A percentile compares a stretch with the other conserved stretches of the same genome.
Conservation (phyloP, 2,113 vertebrate species). For the Sorex fumeus region DNA sequence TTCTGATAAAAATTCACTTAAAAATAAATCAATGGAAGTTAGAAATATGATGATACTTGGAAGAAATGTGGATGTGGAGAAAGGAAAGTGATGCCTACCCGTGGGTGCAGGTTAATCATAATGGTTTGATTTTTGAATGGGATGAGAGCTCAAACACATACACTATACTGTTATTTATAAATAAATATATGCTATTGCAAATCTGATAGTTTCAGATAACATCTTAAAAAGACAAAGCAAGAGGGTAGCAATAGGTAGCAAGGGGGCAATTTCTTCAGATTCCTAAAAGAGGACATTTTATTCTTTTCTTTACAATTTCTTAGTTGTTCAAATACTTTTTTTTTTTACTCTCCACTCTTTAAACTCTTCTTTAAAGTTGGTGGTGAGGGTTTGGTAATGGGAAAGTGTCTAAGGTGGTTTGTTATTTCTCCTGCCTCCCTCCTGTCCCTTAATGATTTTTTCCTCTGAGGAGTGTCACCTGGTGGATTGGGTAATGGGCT, state of each 20-base stretch:
- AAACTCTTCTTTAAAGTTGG: not conserved
- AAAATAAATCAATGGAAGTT: not conserved
- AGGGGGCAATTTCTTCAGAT: constrained; percentile 3
- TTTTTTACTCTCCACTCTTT: constrained; percentile 16
- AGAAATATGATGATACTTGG: not conserved
- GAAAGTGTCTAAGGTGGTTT: constrained; percentile 5
- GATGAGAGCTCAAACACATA: not conserved
- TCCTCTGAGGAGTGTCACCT: not conserved
- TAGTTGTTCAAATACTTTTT: not conserved
- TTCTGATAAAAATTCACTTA: constrained; percentile 5
- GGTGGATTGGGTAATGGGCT: not conserved
- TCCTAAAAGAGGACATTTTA: not conserved
- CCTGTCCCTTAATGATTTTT: not conserved
- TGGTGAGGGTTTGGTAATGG: not conserved
- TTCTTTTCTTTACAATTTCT: constrained; percentile 20
- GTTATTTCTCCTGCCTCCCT: not conserved
- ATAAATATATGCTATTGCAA: not conserved
- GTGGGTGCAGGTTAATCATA: not conserved
- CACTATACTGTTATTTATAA: not conserved
- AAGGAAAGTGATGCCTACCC: not conserved
- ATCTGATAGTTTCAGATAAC: constrained; percentile 8
- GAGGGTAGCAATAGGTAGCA: constrained; percentile 2
- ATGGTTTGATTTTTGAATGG: not conserved
- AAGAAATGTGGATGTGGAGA: not conserved
- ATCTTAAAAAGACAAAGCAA: constrained; percentile 29